Percentiles rank a stretch among this genome's conserved stretches.
Evolutionary conservation across 2,888 invertebrate genomes (phyloP).

Genomic region (Orchestes rusci): DNA sequence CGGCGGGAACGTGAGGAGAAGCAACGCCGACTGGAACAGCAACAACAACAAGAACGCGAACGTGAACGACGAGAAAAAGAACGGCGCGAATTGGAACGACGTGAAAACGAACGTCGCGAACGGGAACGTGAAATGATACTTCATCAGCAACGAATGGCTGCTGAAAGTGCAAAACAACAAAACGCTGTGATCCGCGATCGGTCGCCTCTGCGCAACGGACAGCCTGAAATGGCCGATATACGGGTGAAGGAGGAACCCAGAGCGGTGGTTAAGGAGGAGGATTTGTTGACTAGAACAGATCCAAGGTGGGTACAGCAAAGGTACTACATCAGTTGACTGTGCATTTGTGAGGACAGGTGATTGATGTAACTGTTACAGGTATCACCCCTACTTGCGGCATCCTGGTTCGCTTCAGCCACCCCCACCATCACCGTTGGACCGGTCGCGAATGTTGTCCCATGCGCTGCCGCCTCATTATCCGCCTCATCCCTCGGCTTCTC

Average conservation of each 20-base stretch:
- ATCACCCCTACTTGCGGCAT: conserved; percentile 49
- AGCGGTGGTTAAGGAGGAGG: conserved; percentile 41
- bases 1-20: conserved; percentile 50
- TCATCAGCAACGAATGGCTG: conserved; percentile 50
- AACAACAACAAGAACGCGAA: conserved; percentile 42
- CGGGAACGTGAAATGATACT: conserved; percentile 53
- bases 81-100: conserved; percentile 50
- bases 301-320: conserved; percentile 44
- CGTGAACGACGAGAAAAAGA: conserved; percentile 49
- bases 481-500: conserved; percentile 39
- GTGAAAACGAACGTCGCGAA: conserved; percentile 54
- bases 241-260: conserved; percentile 60
- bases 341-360: no score
- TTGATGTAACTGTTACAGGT: no score
- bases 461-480: conserved; percentile 49
- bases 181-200: conserved; percentile 51
- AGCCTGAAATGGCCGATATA: conserved; percentile 42
- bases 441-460: conserved; percentile 43
- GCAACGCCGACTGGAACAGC: conserved; percentile 44
- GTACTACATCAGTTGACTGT: no score
- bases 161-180: conserved; percentile 40
- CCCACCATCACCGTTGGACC: conserved; percentile 45
- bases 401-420: conserved; percentile 48
- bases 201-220: conserved; percentile 70
- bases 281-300: conserved; percentile 36